Base-by-base conservation (phyloP, 2,113 vertebrate genomes). In the Coryphaenoides rupestris region DNA sequence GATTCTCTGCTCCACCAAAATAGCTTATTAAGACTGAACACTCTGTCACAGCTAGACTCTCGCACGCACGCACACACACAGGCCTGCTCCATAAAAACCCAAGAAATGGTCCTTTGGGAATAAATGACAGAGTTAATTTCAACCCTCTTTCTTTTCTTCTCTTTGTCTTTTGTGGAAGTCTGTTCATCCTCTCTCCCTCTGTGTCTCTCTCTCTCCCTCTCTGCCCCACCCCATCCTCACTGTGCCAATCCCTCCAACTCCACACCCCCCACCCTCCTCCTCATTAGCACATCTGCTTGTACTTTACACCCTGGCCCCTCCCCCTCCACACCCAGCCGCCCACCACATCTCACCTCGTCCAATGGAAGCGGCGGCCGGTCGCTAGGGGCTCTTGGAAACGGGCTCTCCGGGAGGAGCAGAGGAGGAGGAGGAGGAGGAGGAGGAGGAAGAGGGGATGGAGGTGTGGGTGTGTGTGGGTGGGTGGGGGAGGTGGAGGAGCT, bases 311-410 rank as follows among this genome's bases (percentile, higher is more conserved):
- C n/a, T n/a, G n/a, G n/a, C n/a, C n/a, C n/a, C n/a, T n/a, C n/a
- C n/a, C n/a, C n/a, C 53, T 14, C 53, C 19, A 19, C 4, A 22
- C 23, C 52, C n/a, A n/a, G n/a, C n/a, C n/a, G n/a, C 13, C 52
- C 21, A 26, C 73, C 65, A n/a, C n/a, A 46, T 65, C 61, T 58
- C 67, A 62, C 56, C 65, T 70, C 64, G 24, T 63, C 88, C 88
- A 90, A 89, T 90, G 54, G 79, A 61, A 71, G 56, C 67, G 65
- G 60, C 58, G 60, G 19, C 61, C 21, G 58, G 79, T 89, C 70
- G 65, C 76, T 77, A 80, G 40, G 82, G 80, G 81, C 88, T 82
- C 89, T 76, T 92, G 89, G 89, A 88, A 91, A 92, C 90, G 84
- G 80, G 72, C 78, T 82, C 77, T 71, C 64, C 47, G 76, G 73